A percentile compares a stretch with the other conserved stretches of the same genome.
These are phyloP conservation scores for Microcebus lehilahytsara DNA, from an alignment of 2,113 vertebrate genomes.

Conservation along the genomic window DNA sequence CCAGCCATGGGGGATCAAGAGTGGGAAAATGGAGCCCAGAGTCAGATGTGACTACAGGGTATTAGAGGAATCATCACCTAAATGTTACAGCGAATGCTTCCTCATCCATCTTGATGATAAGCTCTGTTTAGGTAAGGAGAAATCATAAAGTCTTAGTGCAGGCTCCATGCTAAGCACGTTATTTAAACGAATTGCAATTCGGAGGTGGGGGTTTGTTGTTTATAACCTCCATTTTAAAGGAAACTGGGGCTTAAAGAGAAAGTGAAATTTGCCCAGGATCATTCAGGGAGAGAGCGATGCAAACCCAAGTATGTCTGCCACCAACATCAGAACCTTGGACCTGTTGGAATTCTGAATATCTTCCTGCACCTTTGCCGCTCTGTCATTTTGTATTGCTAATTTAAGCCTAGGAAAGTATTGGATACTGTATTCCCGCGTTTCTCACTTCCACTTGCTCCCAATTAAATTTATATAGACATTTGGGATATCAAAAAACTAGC, in stretches of 20 bases:
- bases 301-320: neutral
- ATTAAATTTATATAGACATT: neutral
- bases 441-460: neutral
- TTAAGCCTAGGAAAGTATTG: neutral
- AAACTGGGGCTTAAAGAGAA: neutral
- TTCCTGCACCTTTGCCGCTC: neutral
- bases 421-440: neutral
- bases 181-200: neutral
- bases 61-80: neutral
- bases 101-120: neutral
- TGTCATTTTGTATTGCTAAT: neutral
- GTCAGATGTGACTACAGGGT: neutral
- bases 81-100: neutral
- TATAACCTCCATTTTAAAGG: conserved; percentile 15
- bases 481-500: neutral
- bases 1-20: neutral
- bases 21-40: neutral
- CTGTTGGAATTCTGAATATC: neutral
- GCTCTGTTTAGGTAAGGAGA: neutral
- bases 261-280: neutral
- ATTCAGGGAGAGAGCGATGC: neutral
- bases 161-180: neutral
- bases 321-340: neutral
- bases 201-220: neutral
- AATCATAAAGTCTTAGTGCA: neutral